Evolutionary conservation across 2,888 invertebrate genomes (phyloP).

Genomic region (Meganola albula): DNA sequence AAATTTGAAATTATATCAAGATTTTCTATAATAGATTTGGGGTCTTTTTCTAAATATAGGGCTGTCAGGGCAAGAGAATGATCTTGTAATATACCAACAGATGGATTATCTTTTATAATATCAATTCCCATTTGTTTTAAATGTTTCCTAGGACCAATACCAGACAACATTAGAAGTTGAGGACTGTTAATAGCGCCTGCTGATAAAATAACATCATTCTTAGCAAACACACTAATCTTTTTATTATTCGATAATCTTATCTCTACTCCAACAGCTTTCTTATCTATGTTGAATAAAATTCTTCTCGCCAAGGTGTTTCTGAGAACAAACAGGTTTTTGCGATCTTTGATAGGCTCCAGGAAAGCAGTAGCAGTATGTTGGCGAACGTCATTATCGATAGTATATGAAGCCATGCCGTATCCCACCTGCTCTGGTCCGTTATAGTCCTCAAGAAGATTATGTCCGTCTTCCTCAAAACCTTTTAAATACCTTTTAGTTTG

Average conservation of each 20-base stretch:
- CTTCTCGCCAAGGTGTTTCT: constrained; percentile 78
- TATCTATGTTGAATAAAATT: constrained; percentile 68
- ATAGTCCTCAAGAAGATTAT: too few species aligned
- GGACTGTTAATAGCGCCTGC: constrained; percentile 72
- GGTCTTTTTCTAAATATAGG: constrained; percentile 21
- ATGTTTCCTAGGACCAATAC: constrained; percentile 67
- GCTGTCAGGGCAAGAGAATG: too few species aligned
- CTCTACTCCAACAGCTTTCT: not conserved
- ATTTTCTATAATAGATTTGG: constrained; percentile 22
- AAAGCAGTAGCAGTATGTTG: constrained; percentile 83
- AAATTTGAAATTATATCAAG: constrained; percentile 29
- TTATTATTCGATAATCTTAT: constrained; percentile 6
- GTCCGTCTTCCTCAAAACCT: constrained; percentile 76
- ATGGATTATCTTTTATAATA: constrained; percentile 58
- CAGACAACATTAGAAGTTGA: constrained; percentile 70
- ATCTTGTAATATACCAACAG: constrained; percentile 66
- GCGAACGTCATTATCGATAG: constrained; percentile 80
- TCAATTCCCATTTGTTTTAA: constrained; percentile 51
- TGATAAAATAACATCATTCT: constrained; percentile 71
- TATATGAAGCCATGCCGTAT: constrained; percentile 78
- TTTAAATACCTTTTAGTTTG: constrained; percentile 72
- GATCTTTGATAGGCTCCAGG: constrained; percentile 74
- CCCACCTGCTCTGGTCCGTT: constrained; percentile 81
- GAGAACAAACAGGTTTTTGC: constrained; percentile 80
- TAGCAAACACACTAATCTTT: constrained; percentile 46